Conservation (phyloP, 2,797 vertebrate species). For the Crax fasciolata region DNA sequence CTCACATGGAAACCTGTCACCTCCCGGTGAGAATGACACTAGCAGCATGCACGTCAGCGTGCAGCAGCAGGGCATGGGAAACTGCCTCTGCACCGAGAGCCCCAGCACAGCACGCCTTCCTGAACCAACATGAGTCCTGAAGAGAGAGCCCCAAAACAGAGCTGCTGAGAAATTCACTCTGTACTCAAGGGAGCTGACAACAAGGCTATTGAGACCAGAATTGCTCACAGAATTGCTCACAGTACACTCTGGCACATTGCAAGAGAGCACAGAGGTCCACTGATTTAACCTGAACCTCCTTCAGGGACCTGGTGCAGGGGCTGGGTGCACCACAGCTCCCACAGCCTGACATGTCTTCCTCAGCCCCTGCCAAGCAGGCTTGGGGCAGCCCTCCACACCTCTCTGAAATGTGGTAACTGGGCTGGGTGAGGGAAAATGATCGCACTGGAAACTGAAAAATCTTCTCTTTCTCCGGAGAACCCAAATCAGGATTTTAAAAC, state of each 20-base stretch:
- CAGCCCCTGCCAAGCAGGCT: not conserved
- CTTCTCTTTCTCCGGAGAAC: not conserved
- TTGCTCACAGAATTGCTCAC: not conserved
- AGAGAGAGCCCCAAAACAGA: not conserved
- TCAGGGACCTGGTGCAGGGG: rapidly evolving
- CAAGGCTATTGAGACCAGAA: not conserved
- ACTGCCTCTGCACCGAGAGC: not conserved
- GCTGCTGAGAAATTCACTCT: not conserved
- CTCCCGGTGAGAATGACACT: conserved; percentile 54
- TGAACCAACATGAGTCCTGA: not conserved
- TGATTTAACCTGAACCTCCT: not conserved
- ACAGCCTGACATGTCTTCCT: not conserved
- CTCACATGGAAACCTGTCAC: conserved; percentile 39
- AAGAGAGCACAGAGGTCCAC: not conserved
- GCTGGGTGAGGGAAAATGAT: rapidly evolving
- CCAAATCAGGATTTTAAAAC: not conserved
- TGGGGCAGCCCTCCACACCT: not conserved
- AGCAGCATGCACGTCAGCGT: not conserved
- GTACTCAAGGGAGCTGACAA: not conserved
- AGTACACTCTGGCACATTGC: not conserved
- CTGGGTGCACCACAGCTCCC: rapidly evolving
- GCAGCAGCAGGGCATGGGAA: conserved; percentile 24
- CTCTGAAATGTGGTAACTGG: rapidly evolving
- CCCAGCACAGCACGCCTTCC: not conserved
- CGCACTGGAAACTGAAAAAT: not conserved